Percentiles rank a stretch among this genome's conserved stretches.
Conservation (phyloP, 2,113 vertebrate genomes). For the Microtus montanus region DNA sequence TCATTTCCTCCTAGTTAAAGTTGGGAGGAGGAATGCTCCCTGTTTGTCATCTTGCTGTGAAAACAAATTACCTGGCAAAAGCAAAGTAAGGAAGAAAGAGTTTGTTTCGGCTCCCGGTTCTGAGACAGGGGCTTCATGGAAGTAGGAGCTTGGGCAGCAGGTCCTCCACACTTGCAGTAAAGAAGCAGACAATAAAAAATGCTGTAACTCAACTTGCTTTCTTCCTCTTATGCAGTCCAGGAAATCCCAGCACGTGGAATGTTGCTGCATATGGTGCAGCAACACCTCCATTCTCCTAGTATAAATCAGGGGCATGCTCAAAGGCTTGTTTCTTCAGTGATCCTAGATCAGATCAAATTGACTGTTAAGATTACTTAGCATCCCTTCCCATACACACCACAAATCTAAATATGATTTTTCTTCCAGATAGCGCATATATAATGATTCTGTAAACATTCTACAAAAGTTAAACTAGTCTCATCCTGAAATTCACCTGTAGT, state of each 20-base stretch:
- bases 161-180: too few species aligned
- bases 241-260: not conserved
- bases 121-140: not conserved
- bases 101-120: too few species aligned
- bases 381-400: not conserved
- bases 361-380: not conserved
- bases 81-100: not conserved
- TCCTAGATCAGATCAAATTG: not conserved
- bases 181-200: too few species aligned
- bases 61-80: not conserved
- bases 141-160: too few species aligned
- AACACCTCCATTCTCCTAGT: too few species aligned
- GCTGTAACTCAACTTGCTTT: not conserved
- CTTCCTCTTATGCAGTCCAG: not conserved
- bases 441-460: not conserved
- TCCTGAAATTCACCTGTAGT: not conserved
- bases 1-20: not conserved
- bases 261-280: too few species aligned
- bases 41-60: not conserved
- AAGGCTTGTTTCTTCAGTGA: not conserved
- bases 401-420: not conserved
- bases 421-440: slow-evolving; percentile 24
- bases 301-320: not conserved
- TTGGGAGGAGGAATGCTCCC: not conserved
- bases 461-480: not conserved